These are phyloP conservation scores for Pseudomyrmex sp. DNA, from an alignment of 1,140 invertebrate genomes.

Conservation along the genomic window DNA sequence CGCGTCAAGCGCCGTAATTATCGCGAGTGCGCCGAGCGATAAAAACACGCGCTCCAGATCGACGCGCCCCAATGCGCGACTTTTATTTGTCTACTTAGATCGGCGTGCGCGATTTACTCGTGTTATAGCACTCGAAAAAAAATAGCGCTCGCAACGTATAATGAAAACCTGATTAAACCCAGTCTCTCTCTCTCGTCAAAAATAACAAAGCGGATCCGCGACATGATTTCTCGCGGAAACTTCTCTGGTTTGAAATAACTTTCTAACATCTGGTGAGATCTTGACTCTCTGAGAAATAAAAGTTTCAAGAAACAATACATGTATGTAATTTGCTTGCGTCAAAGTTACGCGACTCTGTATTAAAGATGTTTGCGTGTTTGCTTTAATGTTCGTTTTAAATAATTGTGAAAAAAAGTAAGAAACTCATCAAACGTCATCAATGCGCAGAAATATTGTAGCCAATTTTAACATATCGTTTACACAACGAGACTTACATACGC, in stretches of 20 bases:
- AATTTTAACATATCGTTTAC: conserved; percentile 3
- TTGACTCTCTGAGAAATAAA: too few species aligned
- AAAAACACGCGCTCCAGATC: conserved; percentile 45
- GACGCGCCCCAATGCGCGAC: neutral
- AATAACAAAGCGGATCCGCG: conserved; percentile 36
- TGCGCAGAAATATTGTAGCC: neutral
- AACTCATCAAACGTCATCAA: too few species aligned
- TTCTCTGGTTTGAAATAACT: conserved; percentile 7
- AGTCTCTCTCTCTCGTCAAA: neutral
- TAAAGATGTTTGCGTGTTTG: too few species aligned
- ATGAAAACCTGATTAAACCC: conserved; percentile 55
- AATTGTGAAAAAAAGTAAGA: neutral
- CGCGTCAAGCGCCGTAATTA: conserved; percentile 53
- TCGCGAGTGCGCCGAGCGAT: conserved; percentile 17
- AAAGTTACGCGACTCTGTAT: too few species aligned
- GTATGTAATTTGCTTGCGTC: too few species aligned
- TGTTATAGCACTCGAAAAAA: conserved; percentile 11
- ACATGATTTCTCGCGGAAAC: conserved; percentile 12
- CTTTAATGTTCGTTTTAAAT: neutral
- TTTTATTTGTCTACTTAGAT: conserved; percentile 34
- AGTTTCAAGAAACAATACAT: too few species aligned
- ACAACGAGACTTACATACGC: neutral
- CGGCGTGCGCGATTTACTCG: neutral
- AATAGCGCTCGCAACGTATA: conserved; percentile 31
- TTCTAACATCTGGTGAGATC: neutral